These are phyloP conservation scores for Machimus rusticus DNA, from an alignment of 2,888 invertebrate genomes.

Conservation along the genomic window DNA sequence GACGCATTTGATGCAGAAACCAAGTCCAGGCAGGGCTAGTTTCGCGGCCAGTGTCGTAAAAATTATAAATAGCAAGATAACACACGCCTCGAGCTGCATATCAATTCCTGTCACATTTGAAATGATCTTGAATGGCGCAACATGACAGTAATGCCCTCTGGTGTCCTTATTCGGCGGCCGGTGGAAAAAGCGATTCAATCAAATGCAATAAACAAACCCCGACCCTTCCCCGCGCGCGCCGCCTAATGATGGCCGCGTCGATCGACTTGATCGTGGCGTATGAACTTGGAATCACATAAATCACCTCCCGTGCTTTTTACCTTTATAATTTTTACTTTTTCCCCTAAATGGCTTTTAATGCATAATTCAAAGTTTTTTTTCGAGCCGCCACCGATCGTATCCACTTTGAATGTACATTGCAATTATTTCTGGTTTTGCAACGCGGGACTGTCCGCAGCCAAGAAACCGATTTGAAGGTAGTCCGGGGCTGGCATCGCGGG, in stretches of 20 bases:
- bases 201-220: constrained; percentile 8
- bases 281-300: constrained; percentile 47
- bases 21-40: background rate
- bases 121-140: constrained; percentile 22
- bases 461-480: constrained; percentile 29
- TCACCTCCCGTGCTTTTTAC: constrained; percentile 42
- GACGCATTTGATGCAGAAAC: background rate
- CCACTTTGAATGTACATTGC: constrained; percentile 38
- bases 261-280: constrained; percentile 45
- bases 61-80: constrained; percentile 34
- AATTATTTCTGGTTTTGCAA: constrained; percentile 27
- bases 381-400: constrained; percentile 5
- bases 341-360: constrained; percentile 40
- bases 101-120: constrained; percentile 28
- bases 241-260: constrained; percentile 25
- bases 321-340: constrained; percentile 33
- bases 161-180: background rate
- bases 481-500: background rate
- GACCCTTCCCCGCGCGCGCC: background rate
- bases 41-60: background rate
- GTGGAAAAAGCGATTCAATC: constrained; percentile 14
- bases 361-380: constrained; percentile 39
- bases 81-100: constrained; percentile 18
- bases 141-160: constrained; percentile 37
- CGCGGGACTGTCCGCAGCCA: background rate